phyloP scores from a whole-genome alignment of 1,140 invertebrate genomes.

The Solen grandis region DNA sequence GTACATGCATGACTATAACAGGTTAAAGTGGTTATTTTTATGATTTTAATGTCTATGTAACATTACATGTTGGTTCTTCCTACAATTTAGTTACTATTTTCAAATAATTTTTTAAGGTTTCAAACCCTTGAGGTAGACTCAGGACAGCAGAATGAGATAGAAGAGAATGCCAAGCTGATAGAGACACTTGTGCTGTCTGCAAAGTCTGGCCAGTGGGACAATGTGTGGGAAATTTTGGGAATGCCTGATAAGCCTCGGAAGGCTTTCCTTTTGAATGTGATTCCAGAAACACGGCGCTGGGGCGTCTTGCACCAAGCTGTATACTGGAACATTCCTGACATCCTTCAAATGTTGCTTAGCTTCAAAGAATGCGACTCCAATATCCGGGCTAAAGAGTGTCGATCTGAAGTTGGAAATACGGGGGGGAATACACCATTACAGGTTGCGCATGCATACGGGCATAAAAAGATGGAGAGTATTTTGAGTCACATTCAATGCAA shows the following conservation, averaged over 20 bases:
- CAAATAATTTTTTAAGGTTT: too few species aligned
- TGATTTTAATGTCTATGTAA: too few species aligned
- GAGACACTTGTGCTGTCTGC: background rate
- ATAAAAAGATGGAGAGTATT: background rate
- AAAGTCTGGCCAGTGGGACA: conserved; percentile 1
- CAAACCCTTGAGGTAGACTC: too few species aligned
- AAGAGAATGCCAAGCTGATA: conserved; percentile 9
- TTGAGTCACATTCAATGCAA: background rate
- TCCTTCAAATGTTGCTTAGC: conserved; percentile 1
- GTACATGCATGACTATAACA: too few species aligned
- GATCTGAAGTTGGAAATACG: conserved; percentile 16
- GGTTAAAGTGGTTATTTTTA: too few species aligned
- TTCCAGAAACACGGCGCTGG: conserved; percentile 30
- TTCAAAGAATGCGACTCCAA: conserved; percentile 23
- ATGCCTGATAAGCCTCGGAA: conserved; percentile 4
- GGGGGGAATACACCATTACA: conserved; percentile 9
- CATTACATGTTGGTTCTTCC: too few species aligned
- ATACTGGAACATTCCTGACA: conserved; percentile 4
- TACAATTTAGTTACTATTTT: too few species aligned
- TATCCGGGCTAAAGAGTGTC: conserved; percentile 16
- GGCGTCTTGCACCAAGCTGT: conserved; percentile 39
- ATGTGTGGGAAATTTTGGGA: conserved; percentile 33
- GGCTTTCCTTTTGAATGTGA: conserved; percentile 17
- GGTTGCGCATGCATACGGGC: conserved; percentile 26
- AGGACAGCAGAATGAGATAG: conserved; percentile 26